These are phyloP conservation scores for Sinohyriopsis cumingii DNA, from an alignment of 2,888 invertebrate genomes.

Conservation along the genomic window DNA sequence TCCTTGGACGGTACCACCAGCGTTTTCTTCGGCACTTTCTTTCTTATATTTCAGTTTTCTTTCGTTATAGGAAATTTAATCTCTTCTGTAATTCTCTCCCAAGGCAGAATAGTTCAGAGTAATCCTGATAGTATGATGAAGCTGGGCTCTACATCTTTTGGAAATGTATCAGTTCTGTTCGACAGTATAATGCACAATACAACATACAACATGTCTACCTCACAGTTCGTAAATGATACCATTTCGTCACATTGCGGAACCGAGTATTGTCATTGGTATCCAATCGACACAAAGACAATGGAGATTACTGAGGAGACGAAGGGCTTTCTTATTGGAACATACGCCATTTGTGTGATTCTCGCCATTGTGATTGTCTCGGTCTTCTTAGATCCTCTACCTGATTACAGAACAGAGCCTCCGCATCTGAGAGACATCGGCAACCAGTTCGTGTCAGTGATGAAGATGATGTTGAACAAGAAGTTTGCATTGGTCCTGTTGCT, in stretches of 20 bases:
- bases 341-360: slow-evolving; percentile 49
- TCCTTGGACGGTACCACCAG: slow-evolving; percentile 52
- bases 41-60: slow-evolving; percentile 60
- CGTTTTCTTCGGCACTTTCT: slow-evolving; percentile 66
- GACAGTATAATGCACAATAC: background rate
- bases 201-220: background rate
- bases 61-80: slow-evolving; percentile 64
- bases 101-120: background rate
- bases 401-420: slow-evolving; percentile 24
- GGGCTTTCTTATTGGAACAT: slow-evolving; percentile 60
- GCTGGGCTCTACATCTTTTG: background rate
- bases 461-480: slow-evolving; percentile 50
- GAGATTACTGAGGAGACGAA: slow-evolving; percentile 43
- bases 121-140: background rate
- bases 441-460: slow-evolving; percentile 49
- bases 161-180: background rate
- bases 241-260: slow-evolving; percentile 46
- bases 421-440: slow-evolving; percentile 25
- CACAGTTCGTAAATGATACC: background rate
- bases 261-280: slow-evolving; percentile 49
- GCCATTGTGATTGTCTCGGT: slow-evolving; percentile 51
- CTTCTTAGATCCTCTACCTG: slow-evolving; percentile 59
- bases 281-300: slow-evolving; percentile 19
- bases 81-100: slow-evolving; percentile 58
- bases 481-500: slow-evolving; percentile 57